These are phyloP conservation scores for Acanthis flammea DNA, from an alignment of 2,797 vertebrate species.

Conservation along the genomic window DNA sequence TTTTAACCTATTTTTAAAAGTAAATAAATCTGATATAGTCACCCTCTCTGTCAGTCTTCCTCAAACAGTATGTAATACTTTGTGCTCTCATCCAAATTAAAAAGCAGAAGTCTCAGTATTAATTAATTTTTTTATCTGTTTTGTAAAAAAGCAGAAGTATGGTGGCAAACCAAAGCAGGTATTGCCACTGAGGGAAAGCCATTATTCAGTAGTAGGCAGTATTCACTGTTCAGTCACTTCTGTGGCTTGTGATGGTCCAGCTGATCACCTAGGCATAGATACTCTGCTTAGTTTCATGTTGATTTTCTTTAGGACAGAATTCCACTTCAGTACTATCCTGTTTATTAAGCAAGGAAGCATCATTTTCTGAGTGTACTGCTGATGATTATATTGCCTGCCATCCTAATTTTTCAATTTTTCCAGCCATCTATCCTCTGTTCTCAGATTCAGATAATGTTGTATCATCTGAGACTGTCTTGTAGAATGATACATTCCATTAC, in stretches of 20 bases:
- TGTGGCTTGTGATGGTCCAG: not conserved
- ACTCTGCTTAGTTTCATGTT: not conserved
- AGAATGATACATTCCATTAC: not conserved
- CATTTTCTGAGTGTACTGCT: not conserved
- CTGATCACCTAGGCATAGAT: not conserved
- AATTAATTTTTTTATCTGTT: not conserved
- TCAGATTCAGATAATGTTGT: not conserved
- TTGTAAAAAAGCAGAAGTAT: not conserved
- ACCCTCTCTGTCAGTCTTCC: not conserved
- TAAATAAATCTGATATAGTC: not conserved
- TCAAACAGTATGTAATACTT: not conserved
- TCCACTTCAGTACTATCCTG: not conserved
- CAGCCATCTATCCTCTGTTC: not conserved
- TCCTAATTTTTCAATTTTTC: not conserved
- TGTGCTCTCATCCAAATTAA: not conserved
- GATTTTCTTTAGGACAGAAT: not conserved
- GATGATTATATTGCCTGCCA: not conserved
- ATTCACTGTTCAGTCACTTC: not conserved
- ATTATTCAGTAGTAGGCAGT: not conserved
- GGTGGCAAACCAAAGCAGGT: not conserved
- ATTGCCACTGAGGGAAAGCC: not conserved
- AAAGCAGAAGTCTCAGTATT: not conserved
- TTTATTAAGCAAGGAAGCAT: not conserved
- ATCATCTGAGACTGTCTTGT: not conserved
- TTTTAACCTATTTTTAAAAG: not conserved